Conservation (phyloP, 2,113 vertebrate species). For the Corythaixoides concolor region DNA sequence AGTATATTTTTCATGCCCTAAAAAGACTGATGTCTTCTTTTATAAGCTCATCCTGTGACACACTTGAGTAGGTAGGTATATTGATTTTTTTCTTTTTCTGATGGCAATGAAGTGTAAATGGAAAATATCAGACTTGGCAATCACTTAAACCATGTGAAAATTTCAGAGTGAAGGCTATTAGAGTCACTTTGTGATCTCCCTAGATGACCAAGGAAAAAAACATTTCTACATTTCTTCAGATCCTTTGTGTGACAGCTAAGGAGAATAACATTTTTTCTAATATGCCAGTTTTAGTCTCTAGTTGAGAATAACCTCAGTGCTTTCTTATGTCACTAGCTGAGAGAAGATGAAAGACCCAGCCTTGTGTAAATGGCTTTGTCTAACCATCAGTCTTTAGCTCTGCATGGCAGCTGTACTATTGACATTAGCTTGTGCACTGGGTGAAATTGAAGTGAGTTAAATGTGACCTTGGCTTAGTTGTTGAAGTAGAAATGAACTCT, state of each 20-base stretch:
- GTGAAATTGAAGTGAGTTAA: conserved; percentile 88
- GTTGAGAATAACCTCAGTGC: conserved; percentile 82
- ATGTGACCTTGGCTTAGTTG: conserved; percentile 89
- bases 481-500: conserved; percentile 88
- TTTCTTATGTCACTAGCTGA: conserved; percentile 86
- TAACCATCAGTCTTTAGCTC: conserved; percentile 88
- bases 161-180: conserved; percentile 86
- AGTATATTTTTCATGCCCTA: conserved; percentile 86
- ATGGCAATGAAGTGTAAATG: conserved; percentile 88
- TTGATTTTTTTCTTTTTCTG: conserved; percentile 88
- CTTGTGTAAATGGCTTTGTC: conserved; percentile 89
- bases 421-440: conserved; percentile 87
- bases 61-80: conserved; percentile 87
- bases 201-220: conserved; percentile 83
- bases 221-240: conserved; percentile 86
- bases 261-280: conserved; percentile 86
- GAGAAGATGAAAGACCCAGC: conserved; percentile 85
- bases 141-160: conserved; percentile 87
- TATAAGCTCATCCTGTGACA: conserved; percentile 85
- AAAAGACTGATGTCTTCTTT: conserved; percentile 87
- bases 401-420: conserved; percentile 85
- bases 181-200: conserved; percentile 85
- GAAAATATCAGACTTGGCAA: conserved; percentile 87
- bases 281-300: conserved; percentile 83
- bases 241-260: conserved; percentile 85